These are phyloP conservation scores for Darevskia nairensis DNA, from an alignment of 2,797 vertebrate genomes.

Conservation along the genomic window DNA sequence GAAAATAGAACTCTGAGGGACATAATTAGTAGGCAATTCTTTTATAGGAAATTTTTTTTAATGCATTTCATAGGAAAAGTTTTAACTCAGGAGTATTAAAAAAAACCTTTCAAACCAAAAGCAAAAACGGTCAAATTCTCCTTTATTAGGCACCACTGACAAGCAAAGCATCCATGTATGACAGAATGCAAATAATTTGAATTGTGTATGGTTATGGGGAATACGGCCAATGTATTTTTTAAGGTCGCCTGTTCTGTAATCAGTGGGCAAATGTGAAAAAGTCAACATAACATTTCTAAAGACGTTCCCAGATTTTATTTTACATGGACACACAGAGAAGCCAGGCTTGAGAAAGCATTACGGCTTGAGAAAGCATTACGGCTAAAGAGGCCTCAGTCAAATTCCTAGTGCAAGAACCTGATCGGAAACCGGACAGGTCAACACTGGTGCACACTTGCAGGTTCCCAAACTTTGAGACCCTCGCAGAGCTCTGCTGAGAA, in stretches of 20 bases:
- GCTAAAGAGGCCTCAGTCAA: conserved; percentile 1
- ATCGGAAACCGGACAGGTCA: conserved; percentile 30
- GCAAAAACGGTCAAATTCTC: not conserved
- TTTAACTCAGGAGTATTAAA: not conserved
- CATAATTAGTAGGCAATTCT: not conserved
- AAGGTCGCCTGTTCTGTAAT: no score
- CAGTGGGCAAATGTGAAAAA: not conserved
- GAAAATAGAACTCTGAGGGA: not conserved
- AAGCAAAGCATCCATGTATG: not conserved
- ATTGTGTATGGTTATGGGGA: no score
- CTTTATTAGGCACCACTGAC: not conserved
- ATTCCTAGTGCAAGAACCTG: not conserved
- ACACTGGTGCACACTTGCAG: conserved; percentile 49
- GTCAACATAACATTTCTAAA: not conserved
- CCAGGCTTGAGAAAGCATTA: not conserved
- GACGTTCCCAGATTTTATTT: not conserved
- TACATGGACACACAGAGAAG: no score
- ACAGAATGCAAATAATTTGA: not conserved
- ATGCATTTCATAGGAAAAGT: no score
- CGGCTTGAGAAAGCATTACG: not conserved
- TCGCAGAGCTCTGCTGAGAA: conserved; percentile 45
- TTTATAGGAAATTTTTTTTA: not conserved
- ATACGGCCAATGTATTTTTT: not conserved
- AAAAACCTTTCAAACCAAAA: not conserved
- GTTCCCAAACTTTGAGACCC: conserved; percentile 52